These are phyloP conservation scores for Arvicanthis niloticus DNA, from an alignment of 2,113 vertebrate species.

Conservation along the genomic window DNA sequence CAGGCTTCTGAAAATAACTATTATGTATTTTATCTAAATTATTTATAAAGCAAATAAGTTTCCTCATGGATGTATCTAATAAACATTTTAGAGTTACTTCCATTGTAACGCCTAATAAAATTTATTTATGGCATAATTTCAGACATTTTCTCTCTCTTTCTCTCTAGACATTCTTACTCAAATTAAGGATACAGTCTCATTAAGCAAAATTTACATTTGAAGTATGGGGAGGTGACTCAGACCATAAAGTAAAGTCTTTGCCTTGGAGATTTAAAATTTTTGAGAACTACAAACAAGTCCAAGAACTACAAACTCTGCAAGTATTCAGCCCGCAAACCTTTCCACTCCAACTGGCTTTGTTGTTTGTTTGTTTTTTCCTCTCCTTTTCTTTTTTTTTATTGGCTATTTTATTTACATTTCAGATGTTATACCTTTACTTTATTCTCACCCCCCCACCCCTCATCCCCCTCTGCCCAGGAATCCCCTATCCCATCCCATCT, in stretches of 20 bases:
- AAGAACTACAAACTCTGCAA: neutral
- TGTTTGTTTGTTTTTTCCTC: neutral
- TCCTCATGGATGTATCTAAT: neutral
- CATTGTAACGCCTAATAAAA: neutral
- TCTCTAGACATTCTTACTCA: neutral
- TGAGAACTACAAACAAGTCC: neutral
- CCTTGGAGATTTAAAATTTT: neutral
- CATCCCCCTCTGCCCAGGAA: too few species aligned
- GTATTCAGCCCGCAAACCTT: neutral
- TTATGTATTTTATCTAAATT: neutral
- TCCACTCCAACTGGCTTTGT: neutral
- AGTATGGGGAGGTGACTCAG: neutral
- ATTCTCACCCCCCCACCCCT: too few species aligned
- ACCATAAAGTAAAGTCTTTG: neutral
- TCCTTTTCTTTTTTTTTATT: too few species aligned
- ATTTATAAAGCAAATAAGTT: neutral
- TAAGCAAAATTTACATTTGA: neutral
- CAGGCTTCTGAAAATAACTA: neutral
- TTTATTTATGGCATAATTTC: neutral
- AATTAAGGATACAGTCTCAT: neutral
- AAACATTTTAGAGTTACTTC: neutral
- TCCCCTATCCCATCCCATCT: too few species aligned
- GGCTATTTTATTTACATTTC: too few species aligned
- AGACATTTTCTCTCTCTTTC: neutral
- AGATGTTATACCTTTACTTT: too few species aligned